These are phyloP conservation scores for Podabrus alpinus DNA, from an alignment of 2,888 invertebrate genomes.

Conservation along the genomic window DNA sequence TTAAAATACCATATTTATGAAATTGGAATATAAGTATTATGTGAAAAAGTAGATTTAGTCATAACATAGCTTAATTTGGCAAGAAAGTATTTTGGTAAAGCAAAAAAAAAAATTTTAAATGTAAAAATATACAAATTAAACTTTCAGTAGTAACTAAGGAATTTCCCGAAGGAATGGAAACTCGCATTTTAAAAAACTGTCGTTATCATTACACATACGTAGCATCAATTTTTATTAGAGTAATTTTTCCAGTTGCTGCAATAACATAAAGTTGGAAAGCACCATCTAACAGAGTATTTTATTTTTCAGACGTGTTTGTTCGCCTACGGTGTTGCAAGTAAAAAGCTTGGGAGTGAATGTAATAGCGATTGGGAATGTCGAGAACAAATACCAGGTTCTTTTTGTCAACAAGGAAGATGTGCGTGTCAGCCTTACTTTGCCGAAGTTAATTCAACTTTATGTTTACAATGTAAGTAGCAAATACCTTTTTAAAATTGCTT, in stretches of 20 bases:
- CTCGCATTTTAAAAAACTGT: not conserved
- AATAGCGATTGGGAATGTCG: slow-evolving; percentile 67
- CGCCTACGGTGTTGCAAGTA: slow-evolving; percentile 39
- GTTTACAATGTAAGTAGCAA: slow-evolving; percentile 76
- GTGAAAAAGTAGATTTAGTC: too few species aligned
- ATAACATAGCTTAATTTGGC: too few species aligned
- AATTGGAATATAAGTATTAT: too few species aligned
- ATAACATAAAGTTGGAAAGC: not conserved
- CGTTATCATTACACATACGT: not conserved
- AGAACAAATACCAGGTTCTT: slow-evolving; percentile 63
- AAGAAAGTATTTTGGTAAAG: not conserved
- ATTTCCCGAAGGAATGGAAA: not conserved
- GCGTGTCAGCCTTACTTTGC: slow-evolving; percentile 84
- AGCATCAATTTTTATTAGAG: not conserved
- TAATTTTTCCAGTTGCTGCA: not conserved
- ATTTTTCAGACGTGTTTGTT: slow-evolving; percentile 27
- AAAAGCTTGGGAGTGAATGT: slow-evolving; percentile 67
- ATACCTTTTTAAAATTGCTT: not conserved
- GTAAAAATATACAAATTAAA: not conserved
- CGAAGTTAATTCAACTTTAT: slow-evolving; percentile 74
- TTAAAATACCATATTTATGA: too few species aligned
- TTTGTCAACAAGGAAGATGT: slow-evolving; percentile 73
- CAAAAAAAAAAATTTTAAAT: not conserved
- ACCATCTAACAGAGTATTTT: not conserved
- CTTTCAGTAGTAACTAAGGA: not conserved